Evolutionary conservation across 30 jellyfish, hydroid and myxozoan species (phyloP).

Genomic region (Catostylus mosaicus): DNA sequence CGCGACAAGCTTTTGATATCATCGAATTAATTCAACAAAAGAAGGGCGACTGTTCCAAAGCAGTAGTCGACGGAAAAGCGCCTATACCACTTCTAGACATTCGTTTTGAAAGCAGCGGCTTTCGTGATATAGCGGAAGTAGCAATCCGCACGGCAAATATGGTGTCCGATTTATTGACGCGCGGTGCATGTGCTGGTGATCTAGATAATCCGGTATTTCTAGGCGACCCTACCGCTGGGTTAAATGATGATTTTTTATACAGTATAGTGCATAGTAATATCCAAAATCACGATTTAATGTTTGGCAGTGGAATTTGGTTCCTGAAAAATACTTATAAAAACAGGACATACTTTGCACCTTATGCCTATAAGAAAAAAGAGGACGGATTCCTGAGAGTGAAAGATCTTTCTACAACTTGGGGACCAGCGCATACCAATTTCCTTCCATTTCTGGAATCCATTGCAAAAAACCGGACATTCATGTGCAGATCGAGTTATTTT

Average conservation of each 20-base stretch:
- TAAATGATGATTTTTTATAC: conserved; percentile 54
- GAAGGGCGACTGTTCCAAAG: conserved; percentile 60
- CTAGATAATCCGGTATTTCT: conserved; percentile 3
- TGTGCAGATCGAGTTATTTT: conserved; percentile 60
- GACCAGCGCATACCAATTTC: conserved; percentile 61
- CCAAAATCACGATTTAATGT: conserved; percentile 28
- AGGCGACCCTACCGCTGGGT: conserved; percentile 39
- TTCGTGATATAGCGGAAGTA: conserved; percentile 38
- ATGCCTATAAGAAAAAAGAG: conserved; percentile 57
- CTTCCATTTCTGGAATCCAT: conserved; percentile 39
- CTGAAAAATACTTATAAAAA: conserved; percentile 39
- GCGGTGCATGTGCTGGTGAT: conserved; percentile 68
- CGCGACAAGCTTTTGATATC: conserved; percentile 54
- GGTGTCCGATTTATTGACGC: conserved; percentile 63
- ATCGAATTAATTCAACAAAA: conserved; percentile 49
- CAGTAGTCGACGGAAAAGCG: conserved; percentile 35
- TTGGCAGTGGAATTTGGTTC: conserved; percentile 67
- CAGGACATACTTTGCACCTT: conserved; percentile 68
- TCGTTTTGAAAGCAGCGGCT: conserved; percentile 59
- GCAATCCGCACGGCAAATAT: conserved; percentile 81
- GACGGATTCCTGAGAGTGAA: conserved; percentile 37
- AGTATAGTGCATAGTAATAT: conserved; percentile 48
- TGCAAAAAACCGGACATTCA: conserved; percentile 49
- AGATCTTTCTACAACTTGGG: conserved; percentile 73
- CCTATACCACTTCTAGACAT: conserved; percentile 61